phyloP scores from a whole-genome alignment of 2,113 vertebrate species.

The Arvicanthis niloticus region DNA sequence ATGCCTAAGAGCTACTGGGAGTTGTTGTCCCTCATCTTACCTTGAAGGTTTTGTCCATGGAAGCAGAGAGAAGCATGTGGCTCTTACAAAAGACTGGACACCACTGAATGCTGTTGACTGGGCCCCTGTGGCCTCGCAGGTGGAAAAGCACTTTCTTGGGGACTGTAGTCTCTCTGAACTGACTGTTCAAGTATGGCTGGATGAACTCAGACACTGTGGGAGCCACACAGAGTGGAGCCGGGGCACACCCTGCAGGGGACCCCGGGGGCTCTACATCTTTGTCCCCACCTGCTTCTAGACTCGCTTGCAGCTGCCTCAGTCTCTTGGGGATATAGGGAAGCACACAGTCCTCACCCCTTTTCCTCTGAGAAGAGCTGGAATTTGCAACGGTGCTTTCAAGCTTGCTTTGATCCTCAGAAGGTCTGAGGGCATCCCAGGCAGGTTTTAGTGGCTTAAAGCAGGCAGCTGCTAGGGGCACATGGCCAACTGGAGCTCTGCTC shows the following conservation, averaged over 20 bases:
- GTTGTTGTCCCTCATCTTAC: slow-evolving; percentile 83
- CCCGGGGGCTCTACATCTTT: slow-evolving; percentile 20
- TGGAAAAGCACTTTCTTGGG: slow-evolving; percentile 88
- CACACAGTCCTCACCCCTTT: slow-evolving; percentile 80
- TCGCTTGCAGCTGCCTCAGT: slow-evolving; percentile 83
- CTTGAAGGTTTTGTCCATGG: slow-evolving; percentile 97
- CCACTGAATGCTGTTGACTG: slow-evolving; percentile 94
- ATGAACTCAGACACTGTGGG: slow-evolving; percentile 89
- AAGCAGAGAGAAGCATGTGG: slow-evolving; percentile 95
- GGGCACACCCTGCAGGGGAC: neutral
- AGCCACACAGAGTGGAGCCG: slow-evolving; percentile 24
- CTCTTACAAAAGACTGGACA: slow-evolving; percentile 91
- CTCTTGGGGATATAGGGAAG: slow-evolving; percentile 95
- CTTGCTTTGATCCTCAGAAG: neutral
- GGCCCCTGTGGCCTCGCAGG: slow-evolving; percentile 90
- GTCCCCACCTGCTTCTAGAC: neutral
- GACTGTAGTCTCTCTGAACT: slow-evolving; percentile 84
- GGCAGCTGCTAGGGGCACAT: neutral
- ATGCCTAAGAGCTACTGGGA: neutral
- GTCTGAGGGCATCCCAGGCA: neutral
- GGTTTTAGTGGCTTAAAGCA: neutral
- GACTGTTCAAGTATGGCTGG: slow-evolving; percentile 89
- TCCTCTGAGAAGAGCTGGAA: slow-evolving; percentile 68
- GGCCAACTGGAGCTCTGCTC: neutral
- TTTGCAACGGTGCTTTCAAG: neutral